Conservation (phyloP, 1,140 invertebrate species). For the Hydropsyche tenuis region DNA sequence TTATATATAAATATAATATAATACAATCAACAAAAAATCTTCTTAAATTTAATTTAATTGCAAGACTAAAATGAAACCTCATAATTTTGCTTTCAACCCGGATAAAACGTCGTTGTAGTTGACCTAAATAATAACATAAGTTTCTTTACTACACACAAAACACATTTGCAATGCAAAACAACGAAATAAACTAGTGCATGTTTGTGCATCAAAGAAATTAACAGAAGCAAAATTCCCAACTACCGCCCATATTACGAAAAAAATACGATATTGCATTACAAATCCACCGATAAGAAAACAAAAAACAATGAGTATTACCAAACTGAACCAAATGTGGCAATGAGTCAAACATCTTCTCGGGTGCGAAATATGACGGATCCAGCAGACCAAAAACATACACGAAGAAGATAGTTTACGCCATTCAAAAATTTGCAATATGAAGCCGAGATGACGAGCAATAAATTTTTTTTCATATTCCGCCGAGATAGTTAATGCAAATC, state of each 20-base stretch:
- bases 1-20: too few relatives aligned
- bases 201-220: neutral
- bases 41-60: too few relatives aligned
- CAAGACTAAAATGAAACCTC: too few relatives aligned
- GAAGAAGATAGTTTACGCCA: neutral
- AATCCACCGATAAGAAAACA: neutral
- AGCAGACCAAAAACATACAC: neutral
- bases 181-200: neutral
- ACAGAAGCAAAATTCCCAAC: neutral
- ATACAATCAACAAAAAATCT: too few relatives aligned
- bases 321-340: neutral
- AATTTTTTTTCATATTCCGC: neutral
- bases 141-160: too few relatives aligned
- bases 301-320: conserved; percentile 23
- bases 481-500: neutral
- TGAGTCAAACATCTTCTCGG: neutral
- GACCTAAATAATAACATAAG: too few relatives aligned
- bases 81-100: too few relatives aligned
- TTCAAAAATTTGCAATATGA: neutral
- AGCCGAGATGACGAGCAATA: conserved; percentile 7
- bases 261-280: too few relatives aligned
- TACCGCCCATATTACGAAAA: neutral
- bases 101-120: too few relatives aligned
- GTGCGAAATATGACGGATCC: conserved; percentile 4
- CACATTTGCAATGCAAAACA: neutral